phyloP scores from a whole-genome alignment of 2,888 invertebrate genomes.

The Leistus spinibarbis region DNA sequence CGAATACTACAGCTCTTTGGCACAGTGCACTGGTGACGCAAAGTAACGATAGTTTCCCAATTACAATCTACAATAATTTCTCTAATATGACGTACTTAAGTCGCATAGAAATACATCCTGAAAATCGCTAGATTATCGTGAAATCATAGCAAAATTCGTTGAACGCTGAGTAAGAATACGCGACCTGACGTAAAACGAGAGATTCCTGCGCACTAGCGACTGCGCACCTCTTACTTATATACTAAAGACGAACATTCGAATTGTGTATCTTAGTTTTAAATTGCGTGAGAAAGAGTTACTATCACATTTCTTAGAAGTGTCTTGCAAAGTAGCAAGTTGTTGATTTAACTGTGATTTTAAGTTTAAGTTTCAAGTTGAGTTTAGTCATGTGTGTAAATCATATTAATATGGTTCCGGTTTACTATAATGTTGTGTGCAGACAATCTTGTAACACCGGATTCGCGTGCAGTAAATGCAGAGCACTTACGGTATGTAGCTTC shows the following conservation, averaged over 20 bases:
- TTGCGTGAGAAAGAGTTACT: neutral
- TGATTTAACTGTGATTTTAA: neutral
- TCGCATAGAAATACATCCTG: too few species aligned
- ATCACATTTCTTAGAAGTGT: neutral
- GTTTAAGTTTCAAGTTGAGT: neutral
- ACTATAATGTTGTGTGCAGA: slow-evolving; percentile 54
- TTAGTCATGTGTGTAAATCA: slow-evolving; percentile 55
- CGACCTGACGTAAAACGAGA: neutral
- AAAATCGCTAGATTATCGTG: too few species aligned
- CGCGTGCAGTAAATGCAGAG: slow-evolving; percentile 53
- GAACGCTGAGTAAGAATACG: neutral
- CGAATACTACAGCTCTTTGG: too few species aligned
- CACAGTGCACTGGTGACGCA: too few species aligned
- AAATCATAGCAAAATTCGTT: too few species aligned
- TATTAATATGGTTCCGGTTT: slow-evolving; percentile 56
- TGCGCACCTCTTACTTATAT: neutral
- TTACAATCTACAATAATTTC: too few species aligned
- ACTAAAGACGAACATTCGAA: neutral
- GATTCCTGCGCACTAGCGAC: neutral
- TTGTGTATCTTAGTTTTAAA: neutral
- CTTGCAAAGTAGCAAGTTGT: neutral
- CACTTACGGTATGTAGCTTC: slow-evolving; percentile 55
- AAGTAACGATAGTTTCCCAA: too few species aligned
- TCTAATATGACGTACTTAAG: too few species aligned
- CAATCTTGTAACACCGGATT: slow-evolving; percentile 52